Base-by-base conservation (phyloP, 2,888 invertebrate species). In the Harpalus rubripes region DNA sequence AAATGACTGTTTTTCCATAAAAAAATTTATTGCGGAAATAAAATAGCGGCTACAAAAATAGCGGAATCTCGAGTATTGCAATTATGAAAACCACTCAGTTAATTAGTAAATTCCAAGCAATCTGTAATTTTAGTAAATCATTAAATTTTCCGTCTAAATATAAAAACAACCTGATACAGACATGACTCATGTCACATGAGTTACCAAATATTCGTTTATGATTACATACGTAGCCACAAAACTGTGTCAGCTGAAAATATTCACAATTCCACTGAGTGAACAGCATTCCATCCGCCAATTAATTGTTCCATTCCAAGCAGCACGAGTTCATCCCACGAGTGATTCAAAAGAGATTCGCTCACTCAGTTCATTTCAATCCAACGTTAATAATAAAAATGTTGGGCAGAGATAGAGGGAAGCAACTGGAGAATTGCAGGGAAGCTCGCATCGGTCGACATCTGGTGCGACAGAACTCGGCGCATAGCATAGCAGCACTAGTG, bases 381-480 rank as follows among this genome's bases (percentile, higher is more conserved):
- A 39, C 15, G 68, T 68, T 68, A 68, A 68, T 65, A 65, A 65
- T 68, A 68, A 68, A 68, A 68, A 68, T 68, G 68, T 12, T 32
- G 32, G 32, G 12, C 7, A 15, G n/a, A 68, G 18, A 5, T n/a
- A 6, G 39, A 39, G 39, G 32, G 32, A 10, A 15, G 59, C 5
- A 32, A 32, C 32, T 8, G 26, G 10, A 26, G 63, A n/a, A 26
- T 63, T 63, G n/a, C 61, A 56, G 15, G 16, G 59, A 5, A 16
- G 59, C n/a, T 5, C 10, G 59, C 2, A 63, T 22, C 32, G 39
- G 39, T 2, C 39, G 68, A 68, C 68, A 68, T 68, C 68, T 68
- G 39, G 39, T 15, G 39, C 68, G 39, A 68, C 68, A 68, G 68
- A 63, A 39, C 26, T 16, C 18, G 8, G 22, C 5, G 26, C 63